These are phyloP conservation scores for Eumeta japonica DNA, from an alignment of 1,140 invertebrate genomes.

Conservation along the genomic window DNA sequence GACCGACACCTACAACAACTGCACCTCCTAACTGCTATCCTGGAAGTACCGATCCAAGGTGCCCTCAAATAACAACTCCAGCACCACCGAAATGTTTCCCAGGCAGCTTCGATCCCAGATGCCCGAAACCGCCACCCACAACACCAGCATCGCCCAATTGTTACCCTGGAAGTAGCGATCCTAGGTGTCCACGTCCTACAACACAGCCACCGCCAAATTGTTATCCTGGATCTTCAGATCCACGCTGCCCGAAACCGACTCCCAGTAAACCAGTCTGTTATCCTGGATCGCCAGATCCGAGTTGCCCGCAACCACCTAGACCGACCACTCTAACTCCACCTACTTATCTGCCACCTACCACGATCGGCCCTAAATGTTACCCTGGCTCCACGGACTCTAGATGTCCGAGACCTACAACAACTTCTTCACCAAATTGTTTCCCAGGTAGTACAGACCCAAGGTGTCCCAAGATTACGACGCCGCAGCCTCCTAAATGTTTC, in stretches of 20 bases:
- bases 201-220: constrained; percentile 13
- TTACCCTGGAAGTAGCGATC: constrained; percentile 35
- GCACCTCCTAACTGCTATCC: constrained; percentile 32
- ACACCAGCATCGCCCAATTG: constrained; percentile 19
- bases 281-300: constrained; percentile 35
- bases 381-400: constrained; percentile 39
- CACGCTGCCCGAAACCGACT: constrained; percentile 27
- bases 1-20: constrained; percentile 20
- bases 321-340: constrained; percentile 24
- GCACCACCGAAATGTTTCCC: constrained; percentile 39
- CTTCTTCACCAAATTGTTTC: constrained; percentile 25
- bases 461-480: constrained; percentile 30
- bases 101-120: constrained; percentile 49
- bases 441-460: constrained; percentile 43
- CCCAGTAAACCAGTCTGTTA: constrained; percentile 21
- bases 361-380: constrained; percentile 28
- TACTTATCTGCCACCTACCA: constrained; percentile 16
- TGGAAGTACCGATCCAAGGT: constrained; percentile 45
- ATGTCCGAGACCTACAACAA: constrained; percentile 25
- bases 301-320: constrained; percentile 27
- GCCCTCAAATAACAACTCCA: constrained; percentile 27
- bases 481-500: constrained; percentile 30
- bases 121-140: constrained; percentile 27
- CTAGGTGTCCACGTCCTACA: constrained; percentile 21
- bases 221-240: constrained; percentile 33